These are phyloP conservation scores for Drosophila lini DNA, from an alignment of 1,140 invertebrate genomes.

Conservation along the genomic window DNA sequence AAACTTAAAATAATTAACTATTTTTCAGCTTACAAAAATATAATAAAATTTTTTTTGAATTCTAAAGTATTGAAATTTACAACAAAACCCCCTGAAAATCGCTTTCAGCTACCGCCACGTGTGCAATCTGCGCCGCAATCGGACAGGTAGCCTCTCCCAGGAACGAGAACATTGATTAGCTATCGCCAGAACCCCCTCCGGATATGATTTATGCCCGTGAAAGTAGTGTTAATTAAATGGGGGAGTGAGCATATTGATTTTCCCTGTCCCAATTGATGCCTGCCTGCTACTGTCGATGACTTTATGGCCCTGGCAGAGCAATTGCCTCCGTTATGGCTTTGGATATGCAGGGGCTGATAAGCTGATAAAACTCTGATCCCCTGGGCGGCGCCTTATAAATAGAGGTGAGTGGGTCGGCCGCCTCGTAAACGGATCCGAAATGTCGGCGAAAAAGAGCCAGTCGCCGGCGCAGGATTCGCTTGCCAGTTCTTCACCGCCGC, in stretches of 20 bases:
- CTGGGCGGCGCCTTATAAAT: slow-evolving; percentile 32
- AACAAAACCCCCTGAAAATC: neutral
- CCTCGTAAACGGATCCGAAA: slow-evolving; percentile 44
- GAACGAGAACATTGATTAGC: slow-evolving; percentile 25
- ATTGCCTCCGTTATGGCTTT: slow-evolving; percentile 19
- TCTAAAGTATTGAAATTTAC: too few relatives aligned
- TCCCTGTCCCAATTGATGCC: slow-evolving; percentile 24
- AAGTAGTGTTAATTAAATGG: slow-evolving; percentile 50
- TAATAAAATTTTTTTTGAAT: too few relatives aligned
- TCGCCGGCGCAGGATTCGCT: slow-evolving; percentile 37
- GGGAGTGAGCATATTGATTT: slow-evolving; percentile 51
- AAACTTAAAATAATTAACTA: neutral
- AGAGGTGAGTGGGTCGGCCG: slow-evolving; percentile 14
- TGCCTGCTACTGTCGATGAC: slow-evolving; percentile 38
- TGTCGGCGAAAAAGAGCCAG: slow-evolving; percentile 53
- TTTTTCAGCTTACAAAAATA: too few relatives aligned
- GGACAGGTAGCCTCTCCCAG: too few relatives aligned
- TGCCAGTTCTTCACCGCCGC: neutral
- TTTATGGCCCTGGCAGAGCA: slow-evolving; percentile 29
- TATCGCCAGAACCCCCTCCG: slow-evolving; percentile 11
- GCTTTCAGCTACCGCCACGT: neutral
- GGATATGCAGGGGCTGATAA: slow-evolving; percentile 33
- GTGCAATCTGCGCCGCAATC: slow-evolving; percentile 1
- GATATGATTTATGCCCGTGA: slow-evolving; percentile 41
- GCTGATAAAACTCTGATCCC: slow-evolving; percentile 24